Evolutionary conservation across 1,140 invertebrate genomes (phyloP), one percentile per base, ranked within the genome.

Genomic region (Bradysia coprophila): DNA sequence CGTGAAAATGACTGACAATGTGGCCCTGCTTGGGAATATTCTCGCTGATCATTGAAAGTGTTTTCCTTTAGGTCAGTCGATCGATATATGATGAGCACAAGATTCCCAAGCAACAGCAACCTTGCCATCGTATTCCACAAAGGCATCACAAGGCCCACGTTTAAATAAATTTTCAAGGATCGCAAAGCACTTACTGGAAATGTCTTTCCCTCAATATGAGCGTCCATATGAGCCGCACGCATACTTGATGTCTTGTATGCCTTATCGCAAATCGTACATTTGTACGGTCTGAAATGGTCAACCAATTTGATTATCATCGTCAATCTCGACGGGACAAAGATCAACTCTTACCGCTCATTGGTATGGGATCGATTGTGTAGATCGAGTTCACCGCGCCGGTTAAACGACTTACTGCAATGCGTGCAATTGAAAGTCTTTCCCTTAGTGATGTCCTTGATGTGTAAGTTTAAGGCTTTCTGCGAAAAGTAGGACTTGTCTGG

Each of bases 201-300:
- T 16, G 39, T 40, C 20, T 40, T 40, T 6, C 39, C 39, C 13
- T 11, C 24, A n/a, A 40, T 40, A 23, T 40, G 39, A 21, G 39
- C 18, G 24, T 40, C 39, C 39, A 40, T 40, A 18, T 40, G 39
- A 28, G 39, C 39, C n/a, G 39, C 39, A 4, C 39, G 39, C 39
- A 40, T 40, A 23, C 39, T 40, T 5, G 18, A 13, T 4, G 39
- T 40, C 21, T 28, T 40, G 24, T 40, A 40, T 3, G 39, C 13
- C 11, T 40, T 40, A n/a, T n/a, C n/a, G 18, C 39, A 40, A 8
- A 40, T 23, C 2, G 39, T 40, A 19, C 39, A 40, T 18, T 40
- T 3, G 21, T 23, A 40, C 16, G 39, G 39, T 10, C 38, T 11
- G n/a, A n/a, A n/a, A n/a, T n/a, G n/a, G n/a, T n/a, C n/a, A n/a